Percentiles rank a stretch among this genome's conserved stretches.
Conservation (phyloP, 2,797 vertebrate genomes). For the Babyrousa celebensis region DNA sequence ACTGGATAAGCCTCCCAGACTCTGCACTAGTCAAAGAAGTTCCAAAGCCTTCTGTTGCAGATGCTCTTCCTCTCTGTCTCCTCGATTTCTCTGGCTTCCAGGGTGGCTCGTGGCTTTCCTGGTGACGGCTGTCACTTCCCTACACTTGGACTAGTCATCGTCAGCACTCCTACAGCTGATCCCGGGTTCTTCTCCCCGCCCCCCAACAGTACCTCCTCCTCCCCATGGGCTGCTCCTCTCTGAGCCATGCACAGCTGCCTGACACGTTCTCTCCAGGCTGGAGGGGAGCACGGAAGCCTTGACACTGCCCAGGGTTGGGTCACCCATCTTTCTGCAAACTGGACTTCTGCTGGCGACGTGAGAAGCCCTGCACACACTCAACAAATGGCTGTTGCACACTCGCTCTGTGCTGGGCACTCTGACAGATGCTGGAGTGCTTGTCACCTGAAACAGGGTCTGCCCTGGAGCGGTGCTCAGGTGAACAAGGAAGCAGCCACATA, state of each 20-base stretch:
- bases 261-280: no score
- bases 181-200: not conserved
- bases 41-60: not conserved
- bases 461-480: not conserved
- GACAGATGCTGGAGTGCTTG: no score
- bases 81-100: not conserved
- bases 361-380: not conserved
- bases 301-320: not conserved
- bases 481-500: not conserved
- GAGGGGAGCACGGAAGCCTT: not conserved
- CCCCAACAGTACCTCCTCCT: constrained; percentile 69
- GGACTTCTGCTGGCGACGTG: not conserved
- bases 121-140: constrained; percentile 4
- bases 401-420: not conserved
- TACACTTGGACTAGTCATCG: not conserved
- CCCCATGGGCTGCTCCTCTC: constrained; percentile 41
- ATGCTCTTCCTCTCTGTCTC: not conserved
- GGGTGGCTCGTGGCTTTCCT: constrained; percentile 17
- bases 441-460: not conserved
- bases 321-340: not conserved
- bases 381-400: not conserved
- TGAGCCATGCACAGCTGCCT: not conserved
- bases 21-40: not conserved
- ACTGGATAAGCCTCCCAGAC: not conserved
- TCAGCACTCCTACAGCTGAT: constrained; percentile 59